A percentile compares a stretch with the other conserved stretches of the same genome.
Conservation (phyloP, 1,140 invertebrate species). For the Neuroterus valhalla region DNA sequence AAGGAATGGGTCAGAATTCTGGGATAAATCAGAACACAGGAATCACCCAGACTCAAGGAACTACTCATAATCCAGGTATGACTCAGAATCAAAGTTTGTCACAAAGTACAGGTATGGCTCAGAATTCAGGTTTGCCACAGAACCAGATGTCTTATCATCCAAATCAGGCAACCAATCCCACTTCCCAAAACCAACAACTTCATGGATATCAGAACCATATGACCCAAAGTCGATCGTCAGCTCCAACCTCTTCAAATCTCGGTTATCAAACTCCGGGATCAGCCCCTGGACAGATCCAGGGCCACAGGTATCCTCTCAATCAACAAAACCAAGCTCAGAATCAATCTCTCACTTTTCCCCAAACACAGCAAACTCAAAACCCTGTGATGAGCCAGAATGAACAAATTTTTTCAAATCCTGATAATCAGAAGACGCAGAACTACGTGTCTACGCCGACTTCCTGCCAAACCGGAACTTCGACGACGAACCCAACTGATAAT, state of each 20-base stretch:
- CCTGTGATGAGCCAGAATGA: constrained; percentile 56
- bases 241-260: background rate
- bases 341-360: constrained; percentile 45
- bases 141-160: background rate
- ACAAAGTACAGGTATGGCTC: background rate
- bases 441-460: constrained; percentile 50
- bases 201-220: constrained; percentile 38
- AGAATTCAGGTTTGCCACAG: background rate
- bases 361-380: constrained; percentile 47
- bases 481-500: constrained; percentile 51
- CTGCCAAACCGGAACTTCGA: constrained; percentile 44
- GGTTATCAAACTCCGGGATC: background rate
- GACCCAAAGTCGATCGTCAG: constrained; percentile 37
- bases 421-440: constrained; percentile 56
- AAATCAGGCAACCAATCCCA: background rate
- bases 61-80: constrained; percentile 16
- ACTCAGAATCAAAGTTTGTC: background rate
- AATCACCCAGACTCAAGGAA: background rate
- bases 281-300: constrained; percentile 34
- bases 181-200: background rate
- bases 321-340: constrained; percentile 50
- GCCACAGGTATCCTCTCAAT: constrained; percentile 50
- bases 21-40: constrained; percentile 18
- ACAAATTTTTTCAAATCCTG: constrained; percentile 56
- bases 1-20: constrained; percentile 22